A percentile compares a stretch with the other conserved stretches of the same genome.
phyloP scores from a whole-genome alignment of 2,888 invertebrate genomes.

The Melipona bicolor region DNA sequence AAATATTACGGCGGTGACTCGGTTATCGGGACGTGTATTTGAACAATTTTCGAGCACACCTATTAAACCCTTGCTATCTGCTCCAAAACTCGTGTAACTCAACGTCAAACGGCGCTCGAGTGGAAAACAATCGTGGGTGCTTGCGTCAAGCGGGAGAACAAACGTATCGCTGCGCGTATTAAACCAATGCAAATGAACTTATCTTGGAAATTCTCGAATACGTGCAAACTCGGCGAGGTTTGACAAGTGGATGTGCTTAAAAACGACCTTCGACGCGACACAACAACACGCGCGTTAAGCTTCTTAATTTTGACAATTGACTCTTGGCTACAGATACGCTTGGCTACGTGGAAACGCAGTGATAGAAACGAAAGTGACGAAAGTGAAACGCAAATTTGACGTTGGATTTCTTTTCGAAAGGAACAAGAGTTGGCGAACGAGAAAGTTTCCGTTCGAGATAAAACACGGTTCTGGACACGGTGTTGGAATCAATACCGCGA shows the following conservation, averaged over 20 bases:
- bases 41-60: constrained; percentile 22
- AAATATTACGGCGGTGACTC: constrained; percentile 14
- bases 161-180: not conserved
- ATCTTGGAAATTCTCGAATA: not conserved
- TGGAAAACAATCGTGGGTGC: not conserved
- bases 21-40: constrained; percentile 30
- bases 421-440: not conserved
- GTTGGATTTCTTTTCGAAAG: not conserved
- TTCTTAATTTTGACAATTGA: too few relatives aligned
- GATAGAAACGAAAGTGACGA: not conserved
- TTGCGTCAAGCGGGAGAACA: constrained; percentile 6
- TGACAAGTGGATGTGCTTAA: not conserved
- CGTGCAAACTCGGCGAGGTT: not conserved
- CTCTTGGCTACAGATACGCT: not conserved
- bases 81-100: not conserved
- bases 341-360: not conserved
- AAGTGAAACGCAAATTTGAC: not conserved
- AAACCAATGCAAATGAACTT: not conserved
- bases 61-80: constrained; percentile 4
- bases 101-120: not conserved
- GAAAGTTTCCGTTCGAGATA: not conserved
- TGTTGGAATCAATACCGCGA: constrained; percentile 39
- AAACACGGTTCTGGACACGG: not conserved
- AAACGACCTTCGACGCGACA: not conserved
- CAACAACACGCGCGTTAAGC: not conserved